Evolutionary conservation across 2,113 vertebrate species (phyloP).

Genomic region (Carlito syrichta): DNA sequence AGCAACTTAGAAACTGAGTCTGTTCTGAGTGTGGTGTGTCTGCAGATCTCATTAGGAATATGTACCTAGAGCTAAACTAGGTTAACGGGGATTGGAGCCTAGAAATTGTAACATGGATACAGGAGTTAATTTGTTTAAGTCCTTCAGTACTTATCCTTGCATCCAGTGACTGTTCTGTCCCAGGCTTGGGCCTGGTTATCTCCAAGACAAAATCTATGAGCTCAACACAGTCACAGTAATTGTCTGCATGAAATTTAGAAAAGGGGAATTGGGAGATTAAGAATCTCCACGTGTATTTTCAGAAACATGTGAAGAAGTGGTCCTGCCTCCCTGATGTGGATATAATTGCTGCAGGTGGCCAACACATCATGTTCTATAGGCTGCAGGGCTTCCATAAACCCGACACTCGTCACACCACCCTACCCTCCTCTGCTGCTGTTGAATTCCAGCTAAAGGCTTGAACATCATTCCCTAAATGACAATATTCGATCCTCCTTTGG

Average conservation of each 20-base stretch:
- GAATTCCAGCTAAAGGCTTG: neutral
- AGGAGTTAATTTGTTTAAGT: neutral
- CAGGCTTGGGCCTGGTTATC: neutral
- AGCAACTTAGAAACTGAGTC: neutral
- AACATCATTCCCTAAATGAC: neutral
- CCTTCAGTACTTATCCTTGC: neutral
- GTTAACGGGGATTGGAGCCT: neutral
- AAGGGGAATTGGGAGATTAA: neutral
- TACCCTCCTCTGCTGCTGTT: neutral
- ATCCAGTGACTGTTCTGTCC: neutral
- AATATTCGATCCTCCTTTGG: too few relatives aligned
- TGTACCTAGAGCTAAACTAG: neutral
- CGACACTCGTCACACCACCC: neutral
- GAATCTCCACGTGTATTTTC: neutral
- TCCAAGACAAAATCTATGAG: neutral
- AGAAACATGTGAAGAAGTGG: neutral
- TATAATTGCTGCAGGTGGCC: neutral
- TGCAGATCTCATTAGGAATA: too few relatives aligned
- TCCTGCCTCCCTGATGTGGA: neutral
- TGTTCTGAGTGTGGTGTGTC: neutral
- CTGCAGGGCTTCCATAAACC: neutral
- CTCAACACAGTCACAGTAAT: neutral
- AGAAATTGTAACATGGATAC: neutral
- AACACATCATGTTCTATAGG: neutral
- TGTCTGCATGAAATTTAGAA: neutral